These are phyloP conservation scores for Festucalex cinctus DNA, from an alignment of 2,113 vertebrate genomes.

Conservation along the genomic window DNA sequence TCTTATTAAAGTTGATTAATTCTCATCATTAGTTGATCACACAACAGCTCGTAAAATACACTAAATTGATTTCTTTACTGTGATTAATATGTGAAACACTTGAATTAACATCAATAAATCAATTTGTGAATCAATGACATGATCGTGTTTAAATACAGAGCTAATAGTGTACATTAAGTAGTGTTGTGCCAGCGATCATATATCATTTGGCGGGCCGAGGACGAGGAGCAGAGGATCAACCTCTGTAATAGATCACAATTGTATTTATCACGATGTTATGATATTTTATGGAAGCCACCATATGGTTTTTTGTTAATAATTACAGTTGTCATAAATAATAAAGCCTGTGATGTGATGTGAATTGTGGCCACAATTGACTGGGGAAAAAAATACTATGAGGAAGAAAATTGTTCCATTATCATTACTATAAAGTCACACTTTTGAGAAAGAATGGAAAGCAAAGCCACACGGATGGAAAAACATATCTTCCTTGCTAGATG, in stretches of 20 bases:
- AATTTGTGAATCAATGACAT: constrained; percentile 81
- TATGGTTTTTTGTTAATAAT: too few species aligned
- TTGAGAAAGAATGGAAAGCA: neutral
- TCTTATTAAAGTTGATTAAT: constrained; percentile 86
- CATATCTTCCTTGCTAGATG: neutral
- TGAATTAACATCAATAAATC: constrained; percentile 80
- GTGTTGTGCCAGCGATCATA: constrained; percentile 62
- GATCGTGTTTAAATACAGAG: constrained; percentile 71
- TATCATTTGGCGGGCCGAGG: constrained; percentile 60
- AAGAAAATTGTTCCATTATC: neutral
- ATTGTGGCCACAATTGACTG: too few species aligned
- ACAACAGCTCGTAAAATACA: constrained; percentile 76
- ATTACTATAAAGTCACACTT: neutral
- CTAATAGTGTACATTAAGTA: constrained; percentile 72
- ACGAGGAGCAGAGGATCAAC: constrained; percentile 54
- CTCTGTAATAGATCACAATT: neutral
- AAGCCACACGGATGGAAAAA: neutral
- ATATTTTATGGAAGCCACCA: neutral
- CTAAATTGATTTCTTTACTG: constrained; percentile 74
- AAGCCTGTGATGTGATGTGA: too few species aligned
- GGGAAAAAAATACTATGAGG: neutral
- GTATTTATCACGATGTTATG: neutral
- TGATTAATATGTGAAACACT: constrained; percentile 77
- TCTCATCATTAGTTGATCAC: constrained; percentile 76
- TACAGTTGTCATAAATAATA: too few species aligned